Evolutionary conservation across 2,113 vertebrate species (phyloP), one percentile per base, ranked within the genome.

Genomic region (Onychostoma macrolepis): DNA sequence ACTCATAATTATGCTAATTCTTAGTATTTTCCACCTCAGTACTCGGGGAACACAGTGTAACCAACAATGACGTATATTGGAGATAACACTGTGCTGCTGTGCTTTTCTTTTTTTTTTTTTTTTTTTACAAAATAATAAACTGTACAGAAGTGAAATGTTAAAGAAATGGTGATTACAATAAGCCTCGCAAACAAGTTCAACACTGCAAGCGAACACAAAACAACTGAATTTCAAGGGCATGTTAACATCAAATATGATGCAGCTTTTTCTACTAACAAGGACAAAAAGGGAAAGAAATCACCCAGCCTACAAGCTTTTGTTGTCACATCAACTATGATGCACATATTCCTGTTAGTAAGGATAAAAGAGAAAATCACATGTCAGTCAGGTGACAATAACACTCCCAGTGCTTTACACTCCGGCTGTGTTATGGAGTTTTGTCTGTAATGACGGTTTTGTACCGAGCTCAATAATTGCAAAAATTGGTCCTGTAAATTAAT

Each of bases 281-380:
- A 56, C 48, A 28, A 26, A 79, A 61, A 11, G 1, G 41, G 17
- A 33, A 33, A 33, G 21, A 28, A 83, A 28, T 1, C 38, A 48
- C 61, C 13, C n/a, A 30, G 17, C 61, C 11, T 33, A 12, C 80
- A 65, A 65, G n/a, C 7, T 82, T 65, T 21, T 82, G 38, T 67
- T 67, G n/a, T 67, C 15, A 65, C 11, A n/a, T 82, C n/a, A 82
- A 45, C 58, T 7, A 28, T 81, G 80, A 81, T 65, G 24, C 36
- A 65, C 4, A 21, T 45, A 45, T 45, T 28, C 36, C 38, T 21
- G 36, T 45, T 28, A 63, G 10, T 7, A 7, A 43, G 56, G 36
- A 61, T 58, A n/a, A n/a, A 74, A 74, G 21, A 41, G 21, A 38
- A 61, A 61, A 58, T 53, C 48, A 24, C 76, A 78, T 12, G 30